Base-by-base conservation (phyloP, 2,797 vertebrate genomes). In the Oryzias sinensis region DNA sequence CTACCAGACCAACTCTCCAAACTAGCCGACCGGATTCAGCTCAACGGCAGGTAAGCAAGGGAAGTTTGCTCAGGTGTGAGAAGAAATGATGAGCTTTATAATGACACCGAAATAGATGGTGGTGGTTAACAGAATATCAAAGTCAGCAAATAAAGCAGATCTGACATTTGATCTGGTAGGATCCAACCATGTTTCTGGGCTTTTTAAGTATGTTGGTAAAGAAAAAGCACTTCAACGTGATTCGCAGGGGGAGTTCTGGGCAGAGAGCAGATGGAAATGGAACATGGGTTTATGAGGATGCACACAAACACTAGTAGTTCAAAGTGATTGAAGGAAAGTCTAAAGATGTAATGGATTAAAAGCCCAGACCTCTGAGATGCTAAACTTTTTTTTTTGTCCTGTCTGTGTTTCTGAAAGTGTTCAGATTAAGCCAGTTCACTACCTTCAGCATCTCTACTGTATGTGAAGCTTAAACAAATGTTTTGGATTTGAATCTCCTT, bases 1-100 rank as follows among this genome's bases (percentile, higher is more conserved):
- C 94, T 99, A 68, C 96, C 97, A 0, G 97, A 99, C 64, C 97
- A 98, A 54, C 94, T 98, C 76, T 97, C 96, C 66, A 98, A 97
- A 76, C 85, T 99, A 81, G 96, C 97, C 1, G 96, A 99, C 87
- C 93, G 97, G 79, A 98, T 99, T 72, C 97, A 98, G 53, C 95
- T 99, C 70, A 99, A 95, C 2, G 96, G 95, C 87, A 93, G 97
- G 97, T 97, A 66, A 87, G 65, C 29, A 46, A 24, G 14, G 3
- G 5, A 1, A 7, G 11, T 13, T 11, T 37, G 9, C 33, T 37
- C 33, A 37, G 9, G 11, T 11, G 9, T 11, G 9, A 27, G 7
- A 27, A 27, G 27, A 27, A 27, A 27, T 6, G 6, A 27, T 27
- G 6, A 6, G 27, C 27, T 27, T 27, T 27, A 27, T 27, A 27